A percentile compares a stretch with the other conserved stretches of the same genome.
Conservation (phyloP, 2,113 vertebrate genomes). For the Chauna torquata region DNA sequence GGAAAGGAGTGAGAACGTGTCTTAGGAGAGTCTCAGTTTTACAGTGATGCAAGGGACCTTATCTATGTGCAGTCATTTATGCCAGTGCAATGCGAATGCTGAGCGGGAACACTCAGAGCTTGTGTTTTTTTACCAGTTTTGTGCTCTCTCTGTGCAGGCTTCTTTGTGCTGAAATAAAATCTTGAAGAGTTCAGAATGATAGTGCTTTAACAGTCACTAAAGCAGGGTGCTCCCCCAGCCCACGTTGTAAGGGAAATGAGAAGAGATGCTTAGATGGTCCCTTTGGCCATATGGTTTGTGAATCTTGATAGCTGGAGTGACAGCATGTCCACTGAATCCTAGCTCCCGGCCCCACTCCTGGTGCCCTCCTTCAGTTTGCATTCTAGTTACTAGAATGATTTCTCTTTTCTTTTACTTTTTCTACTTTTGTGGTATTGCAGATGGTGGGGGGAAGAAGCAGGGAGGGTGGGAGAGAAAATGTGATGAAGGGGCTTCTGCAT, state of each 20-base stretch:
- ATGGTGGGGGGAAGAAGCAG: background rate
- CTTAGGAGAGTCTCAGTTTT: background rate
- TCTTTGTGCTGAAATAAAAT: background rate
- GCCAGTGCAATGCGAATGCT: background rate
- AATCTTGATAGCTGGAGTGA: background rate
- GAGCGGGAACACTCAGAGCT: background rate
- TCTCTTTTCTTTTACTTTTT: background rate
- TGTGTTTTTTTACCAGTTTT: accelerated
- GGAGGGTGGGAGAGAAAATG: background rate
- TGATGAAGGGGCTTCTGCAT: background rate
- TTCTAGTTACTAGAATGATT: background rate
- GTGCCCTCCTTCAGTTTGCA: background rate
- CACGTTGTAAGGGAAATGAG: background rate
- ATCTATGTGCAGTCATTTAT: background rate
- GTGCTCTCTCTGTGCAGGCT: background rate
- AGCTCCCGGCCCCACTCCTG: accelerated
- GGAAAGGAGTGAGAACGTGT: background rate
- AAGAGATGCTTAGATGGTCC: background rate
- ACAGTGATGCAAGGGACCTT: background rate
- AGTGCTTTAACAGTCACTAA: background rate
- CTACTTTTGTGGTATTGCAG: background rate
- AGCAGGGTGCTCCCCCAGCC: background rate
- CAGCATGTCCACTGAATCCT: background rate
- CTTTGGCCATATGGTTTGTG: background rate
- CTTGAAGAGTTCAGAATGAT: background rate